phyloP scores from a whole-genome alignment of 2,113 vertebrate species.

The Egretta garzetta region DNA sequence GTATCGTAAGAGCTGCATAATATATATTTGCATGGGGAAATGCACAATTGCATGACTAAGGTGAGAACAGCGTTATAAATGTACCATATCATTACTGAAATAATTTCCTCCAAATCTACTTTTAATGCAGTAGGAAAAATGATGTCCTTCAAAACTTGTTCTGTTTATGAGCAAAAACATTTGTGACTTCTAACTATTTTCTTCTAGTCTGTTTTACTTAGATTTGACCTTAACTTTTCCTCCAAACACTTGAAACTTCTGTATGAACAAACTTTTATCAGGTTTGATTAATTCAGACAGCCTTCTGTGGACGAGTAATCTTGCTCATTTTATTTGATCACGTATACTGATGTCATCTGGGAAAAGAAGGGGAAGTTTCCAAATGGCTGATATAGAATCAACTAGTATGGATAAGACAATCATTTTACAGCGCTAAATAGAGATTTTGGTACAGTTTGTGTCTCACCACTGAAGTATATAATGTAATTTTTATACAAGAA shows the following conservation, averaged over 20 bases:
- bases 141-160: not conserved
- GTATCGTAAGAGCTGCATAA: not conserved
- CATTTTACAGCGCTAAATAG: not conserved
- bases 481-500: not conserved
- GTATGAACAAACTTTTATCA: not conserved
- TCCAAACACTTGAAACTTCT: not conserved
- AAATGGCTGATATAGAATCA: not conserved
- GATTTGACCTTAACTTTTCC: not conserved
- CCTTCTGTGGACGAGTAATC: not conserved
- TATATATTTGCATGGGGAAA: not conserved
- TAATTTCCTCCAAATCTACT: not conserved
- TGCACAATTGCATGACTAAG: not conserved
- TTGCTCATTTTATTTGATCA: not conserved
- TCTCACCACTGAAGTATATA: not conserved
- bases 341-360: not conserved
- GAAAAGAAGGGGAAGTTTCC: not conserved
- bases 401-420: not conserved
- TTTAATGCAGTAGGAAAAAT: not conserved
- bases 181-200: not conserved
- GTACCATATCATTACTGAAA: not conserved
- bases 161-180: not conserved
- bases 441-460: not conserved
- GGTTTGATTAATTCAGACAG: not conserved
- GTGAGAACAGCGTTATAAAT: not conserved
- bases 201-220: not conserved